Evolutionary conservation across 2,113 vertebrate genomes (phyloP).

Genomic region (Antechinus stuartii): DNA sequence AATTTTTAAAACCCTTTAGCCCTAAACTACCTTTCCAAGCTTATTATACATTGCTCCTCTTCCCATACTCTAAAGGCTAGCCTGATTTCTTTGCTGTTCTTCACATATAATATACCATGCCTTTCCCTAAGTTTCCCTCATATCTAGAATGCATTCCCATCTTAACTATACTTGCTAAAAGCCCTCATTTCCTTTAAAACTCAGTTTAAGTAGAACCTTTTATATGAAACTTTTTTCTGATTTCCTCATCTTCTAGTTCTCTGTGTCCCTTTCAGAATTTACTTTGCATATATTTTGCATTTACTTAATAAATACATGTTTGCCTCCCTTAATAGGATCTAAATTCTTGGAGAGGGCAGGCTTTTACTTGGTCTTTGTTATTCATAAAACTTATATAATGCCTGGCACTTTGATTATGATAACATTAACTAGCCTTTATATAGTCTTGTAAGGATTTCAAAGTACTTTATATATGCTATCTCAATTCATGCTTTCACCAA

Average conservation of each 20-base stretch:
- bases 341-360: background rate
- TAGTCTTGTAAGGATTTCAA: background rate
- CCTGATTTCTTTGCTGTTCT: background rate
- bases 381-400: background rate
- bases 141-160: too few species aligned
- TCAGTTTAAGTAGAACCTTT: too few species aligned
- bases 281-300: background rate
- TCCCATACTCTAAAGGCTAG: background rate
- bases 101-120: background rate
- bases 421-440: background rate
- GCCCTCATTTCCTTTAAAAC: background rate
- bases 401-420: background rate
- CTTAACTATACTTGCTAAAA: background rate
- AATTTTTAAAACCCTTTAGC: background rate
- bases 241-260: background rate
- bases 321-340: background rate
- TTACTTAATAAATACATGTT: background rate
- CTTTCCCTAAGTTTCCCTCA: background rate
- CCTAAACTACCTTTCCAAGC: background rate
- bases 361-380: background rate
- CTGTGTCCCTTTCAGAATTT: background rate
- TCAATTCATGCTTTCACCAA: background rate
- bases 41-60: background rate
- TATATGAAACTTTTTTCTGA: too few species aligned
- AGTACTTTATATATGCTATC: background rate